Evolutionary conservation across 1,140 invertebrate species (phyloP), one percentile per base, ranked within the genome.

Genomic region (Octopus sinensis): DNA sequence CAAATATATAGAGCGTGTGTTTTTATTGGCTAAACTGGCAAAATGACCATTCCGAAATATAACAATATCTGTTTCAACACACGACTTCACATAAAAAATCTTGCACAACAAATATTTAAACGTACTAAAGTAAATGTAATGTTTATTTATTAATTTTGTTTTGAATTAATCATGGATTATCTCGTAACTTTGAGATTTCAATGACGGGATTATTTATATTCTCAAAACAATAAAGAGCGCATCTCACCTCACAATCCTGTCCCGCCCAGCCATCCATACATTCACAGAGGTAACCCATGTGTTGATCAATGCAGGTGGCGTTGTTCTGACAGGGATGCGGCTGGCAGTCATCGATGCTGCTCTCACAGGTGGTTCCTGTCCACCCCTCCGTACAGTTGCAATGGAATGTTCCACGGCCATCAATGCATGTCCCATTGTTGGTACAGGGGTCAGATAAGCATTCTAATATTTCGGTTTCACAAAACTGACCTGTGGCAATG

Each of bases 291-390:
- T 84, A 87, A n/a, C 54, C 78, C n/a, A 73, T 53, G 54, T 79
- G 71, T 92, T 86, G 53, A 77, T 98, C 96, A 76, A 96, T 93
- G 88, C 97, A 98, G 1, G 71, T 84, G 6, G 96, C 96, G 0
- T 95, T 95, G 88, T 98, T 97, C 80, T 95, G 92, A 89, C 97
- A 98, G 0, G 96, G 96, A 89, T 95, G 94, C 56, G 94, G 96
- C 82, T 95, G 94, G 90, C 97, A 98, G 90, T 98, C 96, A 89
- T 98, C 95, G 87, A 98, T 95, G 90, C 87, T 97, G 94, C 0
- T 94, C 23, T 86, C 83, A 86, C 88, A 90, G 17, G 94, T 94
- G 23, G 90, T 82, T 6, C 96, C 96, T 3, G 93, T 84, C 84
- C 86, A 88, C 7, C 85, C 87, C 10, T 79, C 5, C 17, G 81